phyloP scores from a whole-genome alignment of 2,797 vertebrate genomes.

The Leucoraja ocellata region DNA sequence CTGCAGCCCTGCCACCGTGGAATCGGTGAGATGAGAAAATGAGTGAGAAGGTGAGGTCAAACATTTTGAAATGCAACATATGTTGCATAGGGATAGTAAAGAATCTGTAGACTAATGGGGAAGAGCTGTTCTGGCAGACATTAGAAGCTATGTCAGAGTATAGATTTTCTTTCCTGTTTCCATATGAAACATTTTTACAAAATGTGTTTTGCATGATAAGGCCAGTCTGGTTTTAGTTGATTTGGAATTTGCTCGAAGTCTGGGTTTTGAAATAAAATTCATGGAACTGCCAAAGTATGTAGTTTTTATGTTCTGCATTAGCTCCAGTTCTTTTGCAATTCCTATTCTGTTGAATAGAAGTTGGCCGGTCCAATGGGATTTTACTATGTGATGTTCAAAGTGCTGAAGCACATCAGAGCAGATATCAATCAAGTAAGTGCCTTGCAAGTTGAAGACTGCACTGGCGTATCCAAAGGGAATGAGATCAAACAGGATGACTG shows the following conservation, averaged over 20 bases:
- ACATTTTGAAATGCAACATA: background rate
- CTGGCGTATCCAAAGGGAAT: constrained; percentile 59
- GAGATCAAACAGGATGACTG: constrained; percentile 71
- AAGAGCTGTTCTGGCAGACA: background rate
- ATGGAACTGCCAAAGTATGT: constrained; percentile 76
- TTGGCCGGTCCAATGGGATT: constrained; percentile 83
- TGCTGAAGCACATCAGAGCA: constrained; percentile 77
- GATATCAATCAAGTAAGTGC: constrained; percentile 73
- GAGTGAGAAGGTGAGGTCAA: background rate
- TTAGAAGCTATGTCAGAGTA: constrained; percentile 1
- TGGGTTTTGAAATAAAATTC: constrained; percentile 78
- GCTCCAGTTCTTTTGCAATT: constrained; percentile 47
- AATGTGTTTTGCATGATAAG: constrained; percentile 68
- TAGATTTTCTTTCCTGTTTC: constrained; percentile 19
- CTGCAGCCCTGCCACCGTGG: background rate
- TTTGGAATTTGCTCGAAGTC: constrained; percentile 59
- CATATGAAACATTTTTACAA: constrained; percentile 41
- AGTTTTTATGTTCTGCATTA: constrained; percentile 71
- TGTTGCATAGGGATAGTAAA: background rate
- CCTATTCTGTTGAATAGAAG: constrained; percentile 82
- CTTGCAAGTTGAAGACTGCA: constrained; percentile 59
- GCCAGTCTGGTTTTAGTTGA: constrained; percentile 58
- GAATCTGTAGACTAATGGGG: background rate
- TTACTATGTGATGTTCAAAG: constrained; percentile 87
- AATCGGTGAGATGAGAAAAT: background rate